phyloP scores from a whole-genome alignment of 2,797 vertebrate species.

The Aselliscus stoliczkanus region DNA sequence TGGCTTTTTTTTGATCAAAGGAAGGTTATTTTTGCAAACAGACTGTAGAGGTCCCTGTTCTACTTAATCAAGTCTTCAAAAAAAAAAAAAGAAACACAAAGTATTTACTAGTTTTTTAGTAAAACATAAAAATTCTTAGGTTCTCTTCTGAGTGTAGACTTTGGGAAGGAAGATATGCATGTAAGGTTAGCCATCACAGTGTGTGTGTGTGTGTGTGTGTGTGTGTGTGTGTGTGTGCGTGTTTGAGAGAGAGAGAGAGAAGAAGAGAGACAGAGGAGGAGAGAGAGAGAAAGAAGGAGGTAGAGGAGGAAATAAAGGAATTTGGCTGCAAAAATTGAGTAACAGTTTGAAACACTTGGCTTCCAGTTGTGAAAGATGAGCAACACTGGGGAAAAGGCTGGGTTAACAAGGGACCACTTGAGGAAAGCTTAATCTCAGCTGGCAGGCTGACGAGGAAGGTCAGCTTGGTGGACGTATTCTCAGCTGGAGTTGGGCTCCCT shows the following conservation, averaged over 20 bases:
- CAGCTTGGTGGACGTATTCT: constrained; percentile 79
- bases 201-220: neutral
- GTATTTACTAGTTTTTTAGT: neutral
- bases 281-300: neutral
- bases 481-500: constrained; percentile 83
- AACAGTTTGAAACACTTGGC: constrained; percentile 75
- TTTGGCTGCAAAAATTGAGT: constrained; percentile 71
- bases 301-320: constrained; percentile 62
- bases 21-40: constrained; percentile 58
- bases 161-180: constrained; percentile 49
- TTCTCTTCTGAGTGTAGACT: constrained; percentile 32
- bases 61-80: constrained; percentile 47
- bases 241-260: neutral
- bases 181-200: constrained; percentile 28
- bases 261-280: neutral
- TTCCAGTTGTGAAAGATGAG: constrained; percentile 78
- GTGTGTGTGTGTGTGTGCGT: neutral
- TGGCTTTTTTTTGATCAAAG: constrained; percentile 69
- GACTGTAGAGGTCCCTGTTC: constrained; percentile 40
- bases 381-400: constrained; percentile 61
- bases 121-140: neutral
- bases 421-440: constrained; percentile 79
- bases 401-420: constrained; percentile 81
- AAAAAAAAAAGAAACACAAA: neutral
- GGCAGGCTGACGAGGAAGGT: constrained; percentile 81